Evolutionary conservation across 2,113 vertebrate genomes (phyloP), one percentile per base, ranked within the genome.

Genomic region (Siphamia tubifer): DNA sequence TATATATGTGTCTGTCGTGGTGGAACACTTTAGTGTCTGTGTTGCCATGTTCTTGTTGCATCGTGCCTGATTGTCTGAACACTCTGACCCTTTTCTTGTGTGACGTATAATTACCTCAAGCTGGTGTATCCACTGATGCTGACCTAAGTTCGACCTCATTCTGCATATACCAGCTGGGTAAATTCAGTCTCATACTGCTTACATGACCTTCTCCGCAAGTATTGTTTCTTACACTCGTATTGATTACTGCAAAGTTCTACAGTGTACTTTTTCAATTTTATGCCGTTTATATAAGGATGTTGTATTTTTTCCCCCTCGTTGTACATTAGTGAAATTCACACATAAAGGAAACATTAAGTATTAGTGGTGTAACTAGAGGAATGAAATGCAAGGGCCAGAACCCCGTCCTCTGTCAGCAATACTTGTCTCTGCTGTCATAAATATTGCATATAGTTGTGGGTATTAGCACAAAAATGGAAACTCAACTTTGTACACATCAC

Each of bases 51-150:
- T 55, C 16, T 1, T 49, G 32, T 61, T 51, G 32, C 53, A 57
- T 69, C 70, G 11, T 20, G 30, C 64, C 62, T 65, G 57, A 74
- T 79, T 77, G 58, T 62, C 13, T 31, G 16, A 52, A 38, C 28
- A 34, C 40, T 32, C 9, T 71, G 62, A 74, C 73, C 66, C 30
- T 43, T 23, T 23, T 16, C 47, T 72, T 35, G 27, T 54, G 30
- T 54, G 45, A 60, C 31, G 6, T 62, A 31, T 75, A 80, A 86
- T 91, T 85, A 83, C 28, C 60, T 67, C 19, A 53, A 44, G 48
- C 40, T 55, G 39, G 27, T 68, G 32, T 12, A 66, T 11, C 34
- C 6, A 16, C 15, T 51, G 17, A 58, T 2, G 13, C 25, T 64
- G 54, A 70, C 34, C 38, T 65, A 19, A 21, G 44, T 27, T 13